phyloP scores from a whole-genome alignment of 2,888 invertebrate genomes.

The Hypselothyrea guttata region DNA sequence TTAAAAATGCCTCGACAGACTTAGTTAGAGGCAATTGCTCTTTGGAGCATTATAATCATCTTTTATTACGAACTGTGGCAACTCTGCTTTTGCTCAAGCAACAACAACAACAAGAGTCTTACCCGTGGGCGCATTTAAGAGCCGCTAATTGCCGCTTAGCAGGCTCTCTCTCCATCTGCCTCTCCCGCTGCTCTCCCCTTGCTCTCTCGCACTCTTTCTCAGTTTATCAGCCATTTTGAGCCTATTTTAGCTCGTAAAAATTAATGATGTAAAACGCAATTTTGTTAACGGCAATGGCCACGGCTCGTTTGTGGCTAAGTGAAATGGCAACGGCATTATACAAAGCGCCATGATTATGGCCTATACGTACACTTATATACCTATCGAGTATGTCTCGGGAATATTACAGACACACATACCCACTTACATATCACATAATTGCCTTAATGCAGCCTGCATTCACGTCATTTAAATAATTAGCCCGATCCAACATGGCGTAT shows the following conservation, averaged over 20 bases:
- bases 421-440: conserved; percentile 44
- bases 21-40: too few species aligned
- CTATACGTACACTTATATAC: conserved; percentile 1
- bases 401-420: neutral
- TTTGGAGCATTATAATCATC: too few species aligned
- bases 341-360: conserved; percentile 49
- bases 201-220: conserved; percentile 13
- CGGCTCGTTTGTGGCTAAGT: conserved; percentile 75
- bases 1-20: too few species aligned
- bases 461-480: conserved; percentile 65
- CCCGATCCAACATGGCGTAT: conserved; percentile 64
- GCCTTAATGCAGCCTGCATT: conserved; percentile 56
- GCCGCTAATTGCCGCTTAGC: conserved; percentile 69
- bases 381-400: neutral
- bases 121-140: conserved; percentile 44
- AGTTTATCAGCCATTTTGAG: conserved; percentile 73
- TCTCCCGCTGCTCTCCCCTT: neutral
- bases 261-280: conserved; percentile 77
- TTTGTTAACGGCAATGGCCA: conserved; percentile 72
- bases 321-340: conserved; percentile 69
- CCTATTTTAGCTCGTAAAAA: conserved; percentile 73
- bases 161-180: conserved; percentile 14
- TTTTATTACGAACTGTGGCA: too few species aligned
- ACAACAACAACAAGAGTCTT: neutral
- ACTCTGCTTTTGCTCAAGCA: too few species aligned